Conservation (phyloP, 2,797 vertebrate genomes). For the Lates japonicus region DNA sequence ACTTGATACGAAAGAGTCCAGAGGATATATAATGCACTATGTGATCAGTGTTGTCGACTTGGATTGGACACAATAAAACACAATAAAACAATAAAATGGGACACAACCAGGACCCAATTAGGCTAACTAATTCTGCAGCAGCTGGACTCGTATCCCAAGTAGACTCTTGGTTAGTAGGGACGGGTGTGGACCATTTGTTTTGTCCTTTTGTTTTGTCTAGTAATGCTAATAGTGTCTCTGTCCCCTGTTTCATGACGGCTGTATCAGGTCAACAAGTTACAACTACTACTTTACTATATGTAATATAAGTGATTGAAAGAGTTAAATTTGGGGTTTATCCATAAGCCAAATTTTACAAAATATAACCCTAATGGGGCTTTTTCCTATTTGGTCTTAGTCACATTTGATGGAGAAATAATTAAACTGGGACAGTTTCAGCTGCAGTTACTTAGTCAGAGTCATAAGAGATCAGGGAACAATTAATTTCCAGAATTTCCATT, state of each 20-base stretch:
- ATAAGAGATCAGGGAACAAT: background rate
- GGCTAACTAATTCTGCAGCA: background rate
- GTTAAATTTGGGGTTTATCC: background rate
- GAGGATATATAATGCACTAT: background rate
- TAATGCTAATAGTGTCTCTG: background rate
- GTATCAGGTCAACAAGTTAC: background rate
- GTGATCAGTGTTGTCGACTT: background rate
- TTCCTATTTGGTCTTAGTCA: background rate
- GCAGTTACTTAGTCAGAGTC: background rate
- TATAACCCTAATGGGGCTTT: background rate
- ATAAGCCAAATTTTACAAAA: background rate
- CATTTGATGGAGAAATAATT: slow-evolving; percentile 14
- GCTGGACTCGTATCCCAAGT: background rate
- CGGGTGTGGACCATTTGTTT: background rate
- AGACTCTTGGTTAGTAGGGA: background rate
- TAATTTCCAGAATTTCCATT: slow-evolving; percentile 1
- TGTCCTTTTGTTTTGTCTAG: background rate
- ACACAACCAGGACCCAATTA: background rate
- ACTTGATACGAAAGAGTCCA: background rate
- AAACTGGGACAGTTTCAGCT: slow-evolving; percentile 7
- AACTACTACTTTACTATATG: background rate
- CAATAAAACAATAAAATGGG: background rate
- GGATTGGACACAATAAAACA: background rate
- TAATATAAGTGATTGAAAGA: background rate
- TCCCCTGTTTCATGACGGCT: background rate